Evolutionary conservation across 2,888 invertebrate genomes (phyloP).

Genomic region (Spodoptera littoralis): DNA sequence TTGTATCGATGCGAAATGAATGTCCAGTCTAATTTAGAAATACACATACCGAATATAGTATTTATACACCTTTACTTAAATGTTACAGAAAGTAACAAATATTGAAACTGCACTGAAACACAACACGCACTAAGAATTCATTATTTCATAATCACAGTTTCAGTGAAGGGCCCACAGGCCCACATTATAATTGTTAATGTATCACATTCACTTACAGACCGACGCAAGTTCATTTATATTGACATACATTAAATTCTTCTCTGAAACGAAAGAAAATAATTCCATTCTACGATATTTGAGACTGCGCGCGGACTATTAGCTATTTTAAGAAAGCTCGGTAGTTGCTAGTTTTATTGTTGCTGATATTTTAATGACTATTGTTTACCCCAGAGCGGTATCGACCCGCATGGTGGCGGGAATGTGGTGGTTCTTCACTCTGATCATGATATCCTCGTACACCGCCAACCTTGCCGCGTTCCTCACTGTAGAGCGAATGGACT

Average conservation of each 20-base stretch:
- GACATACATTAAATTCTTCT: too few species aligned
- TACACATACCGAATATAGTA: conserved; percentile 28
- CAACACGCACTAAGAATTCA: background rate
- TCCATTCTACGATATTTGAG: too few species aligned
- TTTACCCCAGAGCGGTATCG: conserved; percentile 92
- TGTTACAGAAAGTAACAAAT: conserved; percentile 17
- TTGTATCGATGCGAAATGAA: conserved; percentile 57
- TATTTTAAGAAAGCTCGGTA: conserved; percentile 34
- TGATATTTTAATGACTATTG: conserved; percentile 35
- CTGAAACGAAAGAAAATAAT: too few species aligned
- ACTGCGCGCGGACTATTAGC: conserved; percentile 5
- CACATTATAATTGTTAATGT: background rate
- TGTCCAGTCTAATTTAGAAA: conserved; percentile 48
- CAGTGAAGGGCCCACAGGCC: conserved; percentile 13
- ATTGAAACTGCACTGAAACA: conserved; percentile 30
- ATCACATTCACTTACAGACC: too few species aligned
- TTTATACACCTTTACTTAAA: conserved; percentile 25
- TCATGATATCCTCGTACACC: conserved; percentile 98
- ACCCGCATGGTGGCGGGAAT: conserved; percentile 97
- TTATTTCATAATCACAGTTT: conserved; percentile 16
- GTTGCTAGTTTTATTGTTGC: conserved; percentile 12
- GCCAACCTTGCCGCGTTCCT: conserved; percentile 98
- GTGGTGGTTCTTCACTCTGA: conserved; percentile 98
- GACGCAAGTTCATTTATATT: too few species aligned
- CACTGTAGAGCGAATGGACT: conserved; percentile 97